These are phyloP conservation scores for Etheostoma cragini DNA, from an alignment of 2,113 vertebrate species.

Conservation along the genomic window DNA sequence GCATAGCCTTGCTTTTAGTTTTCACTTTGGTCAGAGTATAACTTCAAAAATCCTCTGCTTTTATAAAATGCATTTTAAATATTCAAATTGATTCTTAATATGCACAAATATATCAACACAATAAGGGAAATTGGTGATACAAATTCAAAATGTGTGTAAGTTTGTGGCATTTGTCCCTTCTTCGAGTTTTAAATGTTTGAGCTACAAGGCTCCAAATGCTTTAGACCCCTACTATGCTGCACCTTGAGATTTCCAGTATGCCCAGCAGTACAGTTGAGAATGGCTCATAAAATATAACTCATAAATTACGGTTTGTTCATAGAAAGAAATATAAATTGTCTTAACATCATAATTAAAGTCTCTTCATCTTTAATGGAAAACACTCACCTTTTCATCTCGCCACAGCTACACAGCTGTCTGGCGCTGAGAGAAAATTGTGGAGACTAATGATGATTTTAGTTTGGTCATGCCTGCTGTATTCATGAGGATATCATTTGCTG, in stretches of 20 bases:
- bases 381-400: constrained; percentile 3
- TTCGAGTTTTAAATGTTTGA: not conserved
- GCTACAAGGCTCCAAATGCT: not conserved
- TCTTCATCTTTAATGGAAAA: constrained; percentile 38
- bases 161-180: not conserved
- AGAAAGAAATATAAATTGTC: not conserved
- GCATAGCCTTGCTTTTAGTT: constrained; percentile 9
- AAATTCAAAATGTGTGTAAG: not conserved
- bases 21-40: constrained; percentile 17
- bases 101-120: not conserved
- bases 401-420: not conserved
- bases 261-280: not conserved
- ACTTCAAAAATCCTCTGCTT: not conserved
- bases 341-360: constrained; percentile 13
- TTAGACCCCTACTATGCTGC: not conserved
- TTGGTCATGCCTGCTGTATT: constrained; percentile 53
- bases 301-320: not conserved
- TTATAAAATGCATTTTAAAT: not conserved
- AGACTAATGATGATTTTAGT: constrained; percentile 38
- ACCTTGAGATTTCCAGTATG: not conserved
- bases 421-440: constrained; percentile 13
- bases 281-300: not conserved
- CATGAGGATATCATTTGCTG: constrained; percentile 42
- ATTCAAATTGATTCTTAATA: not conserved
- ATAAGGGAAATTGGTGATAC: not conserved